Base-by-base conservation (phyloP, 2,797 vertebrate genomes). In the Linurgus olivaceus region DNA sequence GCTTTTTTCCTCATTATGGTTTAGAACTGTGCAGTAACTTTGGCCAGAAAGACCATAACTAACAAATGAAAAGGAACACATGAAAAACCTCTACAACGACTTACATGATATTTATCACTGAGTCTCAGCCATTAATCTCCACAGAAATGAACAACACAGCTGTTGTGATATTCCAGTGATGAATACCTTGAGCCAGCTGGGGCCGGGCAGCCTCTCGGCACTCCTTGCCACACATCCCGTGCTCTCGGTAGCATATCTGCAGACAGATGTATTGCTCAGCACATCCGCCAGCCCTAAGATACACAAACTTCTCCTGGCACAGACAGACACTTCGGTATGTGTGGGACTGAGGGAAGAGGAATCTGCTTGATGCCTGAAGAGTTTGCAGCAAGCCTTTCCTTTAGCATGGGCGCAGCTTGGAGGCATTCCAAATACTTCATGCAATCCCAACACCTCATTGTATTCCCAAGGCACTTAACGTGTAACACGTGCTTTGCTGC, bases 381-480 rank as follows among this genome's bases (percentile, higher is more conserved):
- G 52, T 70, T 79, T 87, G 84, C 74, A 87, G 74, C 83, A 48
- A 72, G 51, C 29, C 77, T 75, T 78, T 93, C 65, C 80, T 76
- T 77, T 13, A 28, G 86, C 81, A 76, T 40, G 68, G 93, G 85
- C 0, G 33, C 54, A 86, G 81, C 40, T 19, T 95, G 94, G 94
- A 96, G 75, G 31, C 44, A 26, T 61, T 92, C 86, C 90, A 90
- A 75, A 66, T 29, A 58, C 55, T 67, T 85, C 65, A 54, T 29
- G n/a, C 71, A 90, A 91, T 58, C 78, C 91, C 81, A 91, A 58
- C 75, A 76, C 91, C 92, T 94, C 81, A 54, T n/a, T 71, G 45
- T 74, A 77, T 65, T 94, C 91, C 90, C 81, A 66, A 86, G 77
- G 94, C 88, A 91, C 86, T 95, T 54, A 82, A 91, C 14, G 57